Percentiles rank a stretch among this genome's conserved stretches.
Evolutionary conservation across 2,888 invertebrate genomes (phyloP).

Genomic region (Mythimna pallens): DNA sequence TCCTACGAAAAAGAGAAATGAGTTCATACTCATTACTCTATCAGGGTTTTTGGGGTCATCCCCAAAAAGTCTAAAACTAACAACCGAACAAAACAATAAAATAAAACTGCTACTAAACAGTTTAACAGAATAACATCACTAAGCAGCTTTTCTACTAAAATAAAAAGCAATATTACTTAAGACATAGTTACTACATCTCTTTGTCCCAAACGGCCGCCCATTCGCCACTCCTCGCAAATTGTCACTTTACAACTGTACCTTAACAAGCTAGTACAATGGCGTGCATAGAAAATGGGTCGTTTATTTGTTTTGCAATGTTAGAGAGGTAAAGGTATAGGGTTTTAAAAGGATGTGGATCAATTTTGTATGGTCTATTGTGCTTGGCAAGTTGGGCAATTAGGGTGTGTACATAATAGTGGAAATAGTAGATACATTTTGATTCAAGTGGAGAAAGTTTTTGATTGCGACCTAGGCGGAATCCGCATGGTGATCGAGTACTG

Average conservation of each 20-base stretch:
- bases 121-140: conserved; percentile 12
- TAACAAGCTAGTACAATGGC: conserved; percentile 63
- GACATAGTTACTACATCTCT: conserved; percentile 41
- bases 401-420: neutral
- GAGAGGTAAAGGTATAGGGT: conserved; percentile 1
- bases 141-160: conserved; percentile 27
- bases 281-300: conserved; percentile 45
- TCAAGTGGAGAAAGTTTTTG: too few species aligned
- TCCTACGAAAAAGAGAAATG: too few species aligned
- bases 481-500: too few species aligned
- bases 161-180: conserved; percentile 54
- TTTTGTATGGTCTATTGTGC: conserved; percentile 33
- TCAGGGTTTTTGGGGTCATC: too few species aligned
- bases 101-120: neutral
- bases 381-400: conserved; percentile 11
- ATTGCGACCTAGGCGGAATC: too few species aligned
- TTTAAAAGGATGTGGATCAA: conserved; percentile 34
- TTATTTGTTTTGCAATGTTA: conserved; percentile 53
- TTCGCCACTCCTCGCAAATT: conserved; percentile 62
- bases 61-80: too few species aligned
- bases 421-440: too few species aligned
- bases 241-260: conserved; percentile 61
- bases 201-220: conserved; percentile 45
- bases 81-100: neutral
- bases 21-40: too few species aligned